These are phyloP conservation scores for Sminthurides bifidus DNA, from an alignment of 1,140 invertebrate genomes.

Conservation along the genomic window DNA sequence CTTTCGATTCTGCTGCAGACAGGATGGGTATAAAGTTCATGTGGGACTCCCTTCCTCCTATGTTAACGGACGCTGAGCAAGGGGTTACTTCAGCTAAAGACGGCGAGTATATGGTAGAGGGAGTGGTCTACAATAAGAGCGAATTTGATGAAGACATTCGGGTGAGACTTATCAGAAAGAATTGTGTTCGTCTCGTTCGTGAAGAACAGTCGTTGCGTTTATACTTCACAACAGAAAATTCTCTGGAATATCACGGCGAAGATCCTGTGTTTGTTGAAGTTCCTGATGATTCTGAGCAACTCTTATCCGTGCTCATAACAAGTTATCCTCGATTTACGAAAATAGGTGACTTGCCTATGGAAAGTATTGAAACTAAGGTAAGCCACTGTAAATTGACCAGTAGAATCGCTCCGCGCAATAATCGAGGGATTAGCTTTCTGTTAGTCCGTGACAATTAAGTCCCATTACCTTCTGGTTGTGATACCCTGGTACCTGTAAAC, in stretches of 20 bases:
- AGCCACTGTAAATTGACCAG: too few relatives aligned
- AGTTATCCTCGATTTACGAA: constrained; percentile 62
- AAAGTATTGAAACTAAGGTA: constrained; percentile 50
- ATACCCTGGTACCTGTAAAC: neutral
- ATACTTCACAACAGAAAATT: constrained; percentile 74
- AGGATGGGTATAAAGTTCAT: constrained; percentile 69
- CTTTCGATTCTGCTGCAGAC: constrained; percentile 71
- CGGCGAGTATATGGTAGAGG: constrained; percentile 25
- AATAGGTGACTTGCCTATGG: constrained; percentile 56
- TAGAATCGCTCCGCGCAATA: too few relatives aligned
- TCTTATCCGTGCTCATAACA: constrained; percentile 55
- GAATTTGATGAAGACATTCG: constrained; percentile 26
- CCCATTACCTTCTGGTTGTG: neutral
- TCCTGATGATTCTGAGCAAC: constrained; percentile 48
- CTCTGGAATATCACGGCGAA: constrained; percentile 65
- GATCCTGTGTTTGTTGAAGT: constrained; percentile 68
- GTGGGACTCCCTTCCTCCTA: constrained; percentile 75
- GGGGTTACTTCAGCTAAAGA: constrained; percentile 11
- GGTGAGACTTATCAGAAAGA: constrained; percentile 23
- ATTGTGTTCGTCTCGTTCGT: constrained; percentile 49
- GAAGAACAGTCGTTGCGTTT: constrained; percentile 52
- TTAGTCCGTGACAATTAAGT: neutral
- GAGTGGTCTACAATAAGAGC: constrained; percentile 18
- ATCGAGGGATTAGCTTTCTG: constrained; percentile 8
- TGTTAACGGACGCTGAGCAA: constrained; percentile 40